Conservation (phyloP, 2,113 vertebrate species). For the Myrmecophaga tridactyla region DNA sequence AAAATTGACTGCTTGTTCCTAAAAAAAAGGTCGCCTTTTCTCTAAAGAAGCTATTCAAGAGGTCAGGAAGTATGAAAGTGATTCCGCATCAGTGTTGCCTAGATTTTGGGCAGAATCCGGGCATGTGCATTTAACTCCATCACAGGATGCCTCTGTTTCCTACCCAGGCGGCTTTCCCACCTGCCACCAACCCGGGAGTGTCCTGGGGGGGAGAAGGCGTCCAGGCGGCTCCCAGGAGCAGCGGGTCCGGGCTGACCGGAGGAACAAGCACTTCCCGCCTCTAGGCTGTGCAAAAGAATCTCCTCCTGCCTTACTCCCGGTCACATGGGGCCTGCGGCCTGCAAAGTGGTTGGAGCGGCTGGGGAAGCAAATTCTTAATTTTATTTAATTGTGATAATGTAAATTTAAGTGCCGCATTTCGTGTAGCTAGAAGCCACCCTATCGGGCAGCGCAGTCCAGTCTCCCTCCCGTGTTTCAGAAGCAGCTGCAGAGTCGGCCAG, state of each 20-base stretch:
- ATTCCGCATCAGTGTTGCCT: too few species aligned
- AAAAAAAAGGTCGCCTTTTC: too few species aligned
- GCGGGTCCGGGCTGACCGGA: conserved; percentile 42
- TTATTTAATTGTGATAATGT: neutral
- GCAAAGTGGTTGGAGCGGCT: neutral
- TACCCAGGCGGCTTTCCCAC: neutral
- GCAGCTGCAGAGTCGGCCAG: neutral
- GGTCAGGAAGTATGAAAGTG: too few species aligned
- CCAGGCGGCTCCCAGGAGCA: conserved; percentile 40
- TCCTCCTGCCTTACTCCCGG: too few species aligned
- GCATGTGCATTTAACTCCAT: neutral
- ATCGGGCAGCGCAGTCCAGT: neutral
- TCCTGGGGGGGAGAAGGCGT: conserved; percentile 24
- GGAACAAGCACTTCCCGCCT: conserved; percentile 68
- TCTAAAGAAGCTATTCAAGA: too few species aligned
- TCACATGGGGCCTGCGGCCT: neutral
- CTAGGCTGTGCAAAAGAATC: conserved; percentile 42
- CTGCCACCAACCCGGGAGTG: conserved; percentile 24
- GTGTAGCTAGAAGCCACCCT: neutral
- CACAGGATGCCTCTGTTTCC: neutral
- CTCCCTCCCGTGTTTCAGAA: neutral
- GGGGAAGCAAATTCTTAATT: neutral
- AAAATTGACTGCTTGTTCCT: too few species aligned
- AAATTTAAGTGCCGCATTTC: neutral
- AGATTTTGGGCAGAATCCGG: neutral